Evolutionary conservation across 2,888 invertebrate species (phyloP), one percentile per base, ranked within the genome.

Genomic region (Agriopis leucophaearia): DNA sequence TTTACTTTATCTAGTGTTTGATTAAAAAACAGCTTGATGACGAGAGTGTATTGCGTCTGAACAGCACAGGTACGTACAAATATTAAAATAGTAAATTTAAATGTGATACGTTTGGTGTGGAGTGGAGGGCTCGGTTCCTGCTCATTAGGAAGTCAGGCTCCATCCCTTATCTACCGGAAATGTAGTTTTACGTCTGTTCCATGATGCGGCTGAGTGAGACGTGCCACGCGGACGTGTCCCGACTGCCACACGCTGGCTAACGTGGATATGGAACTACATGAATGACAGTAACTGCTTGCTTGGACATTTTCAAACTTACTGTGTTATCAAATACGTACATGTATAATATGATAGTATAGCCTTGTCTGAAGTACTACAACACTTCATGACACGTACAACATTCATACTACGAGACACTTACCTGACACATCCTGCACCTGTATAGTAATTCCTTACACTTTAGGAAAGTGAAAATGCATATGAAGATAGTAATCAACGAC

Each of bases 141-240:
- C 68, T 68, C 68, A 66, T 69, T 68, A 70, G 70, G 70, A 69
- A 72, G 73, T 74, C 73, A 69, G 59, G 62, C 15, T 56, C 61
- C 70, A 70, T 69, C 71, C 69, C 73, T 71, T 70, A 70, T 72
- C 74, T 64, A 69, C 72, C 71, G 74, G 74, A 74, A 69, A 72
- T 66, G 70, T 58, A 66, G 61, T 65, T 63, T 48, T 69, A 51
- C 69, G 61, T 72, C 62, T 65, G 54, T 47, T 62, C 66, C 52
- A 42, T 27, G 55, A 42, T 61, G 65, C 36, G 69, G 67, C 68
- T 27, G 72, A 52, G 64, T 1, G 56, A 52, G 69, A 52, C 48
- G 52, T 52, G 66, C 12, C 60, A 35, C 57, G 59, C 65, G 66
- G 57, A 68, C 72, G 72, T 70, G 72, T 59, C 57, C 45, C 0